Evolutionary conservation across 1,140 invertebrate genomes (phyloP).

Genomic region (Drosophila elegans): DNA sequence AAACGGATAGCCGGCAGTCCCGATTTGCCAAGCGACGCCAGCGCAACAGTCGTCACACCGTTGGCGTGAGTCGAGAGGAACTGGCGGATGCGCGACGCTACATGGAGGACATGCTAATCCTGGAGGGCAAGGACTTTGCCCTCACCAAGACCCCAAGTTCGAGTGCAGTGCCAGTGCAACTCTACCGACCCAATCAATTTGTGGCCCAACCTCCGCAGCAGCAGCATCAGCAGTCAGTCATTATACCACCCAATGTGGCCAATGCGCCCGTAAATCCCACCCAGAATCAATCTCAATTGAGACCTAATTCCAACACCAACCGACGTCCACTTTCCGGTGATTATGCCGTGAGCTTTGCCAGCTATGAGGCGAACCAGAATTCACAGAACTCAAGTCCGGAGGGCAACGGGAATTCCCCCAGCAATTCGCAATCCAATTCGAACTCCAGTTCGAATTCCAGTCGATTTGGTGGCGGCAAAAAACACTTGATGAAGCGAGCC

Average conservation of each 20-base stretch:
- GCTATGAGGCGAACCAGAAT: slow-evolving; percentile 31
- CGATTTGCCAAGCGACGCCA: slow-evolving; percentile 85
- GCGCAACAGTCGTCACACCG: slow-evolving; percentile 89
- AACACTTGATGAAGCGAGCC: slow-evolving; percentile 92
- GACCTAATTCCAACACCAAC: slow-evolving; percentile 24
- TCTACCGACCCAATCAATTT: slow-evolving; percentile 78
- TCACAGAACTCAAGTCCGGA: slow-evolving; percentile 29
- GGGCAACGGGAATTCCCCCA: slow-evolving; percentile 11
- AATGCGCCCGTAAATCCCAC: not conserved
- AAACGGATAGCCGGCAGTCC: slow-evolving; percentile 53
- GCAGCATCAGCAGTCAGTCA: not conserved
- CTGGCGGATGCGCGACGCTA: slow-evolving; percentile 90
- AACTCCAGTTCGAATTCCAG: slow-evolving; percentile 30
- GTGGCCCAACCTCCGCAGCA: slow-evolving; percentile 40
- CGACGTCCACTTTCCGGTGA: slow-evolving; percentile 70
- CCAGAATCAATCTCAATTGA: slow-evolving; percentile 31
- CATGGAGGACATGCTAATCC: slow-evolving; percentile 88
- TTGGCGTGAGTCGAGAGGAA: slow-evolving; percentile 92
- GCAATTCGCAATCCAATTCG: slow-evolving; percentile 19
- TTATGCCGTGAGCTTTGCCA: slow-evolving; percentile 72
- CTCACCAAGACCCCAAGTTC: slow-evolving; percentile 76
- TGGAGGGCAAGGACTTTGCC: slow-evolving; percentile 70
- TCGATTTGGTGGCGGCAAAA: slow-evolving; percentile 88
- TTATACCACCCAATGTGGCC: not conserved
- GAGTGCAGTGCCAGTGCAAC: slow-evolving; percentile 73